Base-by-base conservation (phyloP, 2,888 invertebrate species). In the Coleophora flavipennella region DNA sequence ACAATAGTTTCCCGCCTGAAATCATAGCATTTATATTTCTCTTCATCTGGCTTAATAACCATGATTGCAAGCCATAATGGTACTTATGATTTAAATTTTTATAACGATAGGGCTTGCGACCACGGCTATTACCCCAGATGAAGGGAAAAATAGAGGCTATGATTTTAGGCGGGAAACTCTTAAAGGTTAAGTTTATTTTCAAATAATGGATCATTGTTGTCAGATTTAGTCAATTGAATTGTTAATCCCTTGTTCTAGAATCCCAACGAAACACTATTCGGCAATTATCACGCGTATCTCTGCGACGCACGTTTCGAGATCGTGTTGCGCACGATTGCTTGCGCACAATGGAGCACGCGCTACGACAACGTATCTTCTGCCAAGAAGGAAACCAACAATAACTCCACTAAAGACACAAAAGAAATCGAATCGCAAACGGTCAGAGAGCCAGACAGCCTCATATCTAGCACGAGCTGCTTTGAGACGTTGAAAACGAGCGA, bases 211-310 rank as follows among this genome's bases (percentile, higher is more conserved):
- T n/a, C n/a, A n/a, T n/a, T n/a, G n/a, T n/a, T n/a, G n/a, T n/a
- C n/a, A n/a, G n/a, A n/a, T n/a, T n/a, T n/a, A n/a, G n/a, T 20
- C 3, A 20, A 20, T 20, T 4, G 20, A 20, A 20, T 20, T n/a
- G n/a, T 20, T 20, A 20, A 20, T 20, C 6, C 6, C 20, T 20
- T 20, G n/a, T n/a, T 20, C 42, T 59, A 83, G 83, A 85, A 87
- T 32, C 79, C 84, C 44, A 80, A 81, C 62, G 92, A 92, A 48
- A 92, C 91, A 41, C 69, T 94, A 44, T 92, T 90, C 62, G 91
- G 91, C 27, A 93, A 93, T 70, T 92, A 92, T 69, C 92, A 93
- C 75, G 92, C 93, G 1, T 97, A 97, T 74, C 83, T 97, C 26
- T 91, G 91, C 61, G 94, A 95, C 67, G 95, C 96, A 0, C 87